Percentiles rank a stretch among this genome's conserved stretches.
These are phyloP conservation scores for Pogoniulus pusillus DNA, from an alignment of 2,797 vertebrate species.

Conservation along the genomic window DNA sequence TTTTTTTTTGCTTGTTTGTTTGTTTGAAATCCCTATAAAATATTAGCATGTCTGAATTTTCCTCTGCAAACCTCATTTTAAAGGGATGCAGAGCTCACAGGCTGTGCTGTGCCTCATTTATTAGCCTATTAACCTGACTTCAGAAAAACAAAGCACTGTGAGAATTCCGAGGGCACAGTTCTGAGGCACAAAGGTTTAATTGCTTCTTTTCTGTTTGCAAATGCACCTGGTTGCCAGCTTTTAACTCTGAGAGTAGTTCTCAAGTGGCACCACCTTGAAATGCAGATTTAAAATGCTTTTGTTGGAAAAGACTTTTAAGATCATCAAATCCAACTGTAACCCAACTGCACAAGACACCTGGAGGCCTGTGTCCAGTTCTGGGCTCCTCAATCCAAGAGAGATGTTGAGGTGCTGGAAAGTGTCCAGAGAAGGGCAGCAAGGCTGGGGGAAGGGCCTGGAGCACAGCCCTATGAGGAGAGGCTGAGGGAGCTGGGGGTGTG, in stretches of 20 bases:
- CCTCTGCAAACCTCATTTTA: background rate
- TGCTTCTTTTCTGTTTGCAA: background rate
- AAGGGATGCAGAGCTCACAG: background rate
- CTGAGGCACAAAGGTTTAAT: background rate
- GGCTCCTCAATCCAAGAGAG: no score
- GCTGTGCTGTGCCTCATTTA: background rate
- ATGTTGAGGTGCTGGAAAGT: no score
- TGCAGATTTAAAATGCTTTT: background rate
- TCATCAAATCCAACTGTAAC: no score
- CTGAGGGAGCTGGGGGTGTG: no score
- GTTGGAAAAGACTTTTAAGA: background rate
- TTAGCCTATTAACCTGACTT: background rate
- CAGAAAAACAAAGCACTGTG: background rate
- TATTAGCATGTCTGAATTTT: background rate
- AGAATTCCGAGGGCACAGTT: background rate
- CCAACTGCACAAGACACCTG: no score
- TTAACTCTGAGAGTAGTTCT: background rate
- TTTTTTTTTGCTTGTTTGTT: background rate
- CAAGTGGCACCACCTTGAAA: background rate
- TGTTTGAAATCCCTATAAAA: conserved; percentile 26
- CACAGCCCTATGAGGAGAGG: no score
- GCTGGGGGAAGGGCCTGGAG: no score
- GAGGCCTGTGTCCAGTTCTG: no score
- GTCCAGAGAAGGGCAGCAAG: no score
- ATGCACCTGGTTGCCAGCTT: background rate